Base-by-base conservation (phyloP, 2,888 invertebrate species). In the Coecobrya sp. region DNA sequence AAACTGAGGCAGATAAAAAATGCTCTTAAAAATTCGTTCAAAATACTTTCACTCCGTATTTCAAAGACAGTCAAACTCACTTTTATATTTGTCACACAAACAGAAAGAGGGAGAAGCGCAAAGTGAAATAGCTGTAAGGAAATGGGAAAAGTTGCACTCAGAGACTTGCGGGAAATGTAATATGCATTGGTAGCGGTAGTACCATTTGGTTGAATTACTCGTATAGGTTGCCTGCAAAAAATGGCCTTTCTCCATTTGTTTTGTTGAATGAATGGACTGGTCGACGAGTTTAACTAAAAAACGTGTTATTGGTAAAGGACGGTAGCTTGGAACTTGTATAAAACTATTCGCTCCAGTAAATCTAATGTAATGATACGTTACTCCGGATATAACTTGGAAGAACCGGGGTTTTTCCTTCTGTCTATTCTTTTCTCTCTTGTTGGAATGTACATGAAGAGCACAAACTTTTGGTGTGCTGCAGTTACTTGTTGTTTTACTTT, bases 111-210 rank as follows among this genome's bases (percentile, higher is more conserved):
- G 73, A 73, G 73, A 42, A 25, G 36, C 55, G 68, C 68, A 79
- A 55, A 81, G 89, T 84, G 88, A 68, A 81, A 90, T 84, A 85
- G 85, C 62, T 76, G 59, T 7, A 52, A 82, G 79, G 65, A 86
- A 91, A 91, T 91, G 90, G 90, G 79, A 91, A 86, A 91, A 91
- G 79, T 91, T 90, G 42, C 42, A 81, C 49, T 81, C 30, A 36
- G 11, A 62, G 62, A 59, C 19, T 36, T 42, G 82, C 8, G 25
- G 52, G 49, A 79, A 79, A 19, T 45, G 27, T 25, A 79, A 79
- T 27, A 52, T 79, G 27, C 25, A 79, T 16, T 79, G 10, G 49
- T 16, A 49, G 22, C 0, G 8, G n/a, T n/a, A 68, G 68, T 30
- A 27, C 68, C 30, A 30, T 42, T 42, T 19, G 13, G 27, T 16